Conservation (phyloP, 2,888 invertebrate species). For the Agonopterix subpropinquella region DNA sequence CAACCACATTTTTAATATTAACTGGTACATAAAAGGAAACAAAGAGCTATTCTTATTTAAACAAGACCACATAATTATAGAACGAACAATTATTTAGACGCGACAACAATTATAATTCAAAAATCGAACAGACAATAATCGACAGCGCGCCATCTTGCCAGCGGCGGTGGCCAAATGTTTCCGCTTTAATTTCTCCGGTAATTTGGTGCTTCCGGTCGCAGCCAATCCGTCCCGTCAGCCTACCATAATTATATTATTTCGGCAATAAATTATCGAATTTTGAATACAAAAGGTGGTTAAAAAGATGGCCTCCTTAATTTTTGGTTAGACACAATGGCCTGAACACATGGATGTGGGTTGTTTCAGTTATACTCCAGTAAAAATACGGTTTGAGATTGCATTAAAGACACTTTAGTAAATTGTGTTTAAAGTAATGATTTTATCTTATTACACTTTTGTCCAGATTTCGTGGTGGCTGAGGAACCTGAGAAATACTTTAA, state of each 20-base stretch:
- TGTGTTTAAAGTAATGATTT: no score
- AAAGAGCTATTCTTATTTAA: background rate
- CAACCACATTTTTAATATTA: no score
- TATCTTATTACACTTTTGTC: no score
- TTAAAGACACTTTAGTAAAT: no score
- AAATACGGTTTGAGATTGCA: no score
- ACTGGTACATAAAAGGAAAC: background rate
- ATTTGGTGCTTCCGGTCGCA: constrained; percentile 71
- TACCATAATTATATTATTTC: constrained; percentile 75
- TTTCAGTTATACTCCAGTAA: background rate
- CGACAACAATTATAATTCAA: constrained; percentile 8
- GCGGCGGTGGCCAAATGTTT: constrained; percentile 74
- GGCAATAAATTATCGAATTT: constrained; percentile 75
- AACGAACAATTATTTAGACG: constrained; percentile 45
- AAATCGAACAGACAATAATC: constrained; percentile 11
- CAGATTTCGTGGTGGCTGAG: no score
- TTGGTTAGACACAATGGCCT: constrained; percentile 48
- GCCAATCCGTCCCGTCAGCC: constrained; percentile 72
- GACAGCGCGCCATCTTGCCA: constrained; percentile 68
- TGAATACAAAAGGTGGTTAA: constrained; percentile 67
- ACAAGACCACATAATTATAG: constrained; percentile 22
- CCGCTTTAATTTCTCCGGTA: constrained; percentile 76
- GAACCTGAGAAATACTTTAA: no score
- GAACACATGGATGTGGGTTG: background rate
- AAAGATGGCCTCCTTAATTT: constrained; percentile 56